Evolutionary conservation across 2,797 vertebrate species (phyloP).

Genomic region (Anomalospiza imberbis): DNA sequence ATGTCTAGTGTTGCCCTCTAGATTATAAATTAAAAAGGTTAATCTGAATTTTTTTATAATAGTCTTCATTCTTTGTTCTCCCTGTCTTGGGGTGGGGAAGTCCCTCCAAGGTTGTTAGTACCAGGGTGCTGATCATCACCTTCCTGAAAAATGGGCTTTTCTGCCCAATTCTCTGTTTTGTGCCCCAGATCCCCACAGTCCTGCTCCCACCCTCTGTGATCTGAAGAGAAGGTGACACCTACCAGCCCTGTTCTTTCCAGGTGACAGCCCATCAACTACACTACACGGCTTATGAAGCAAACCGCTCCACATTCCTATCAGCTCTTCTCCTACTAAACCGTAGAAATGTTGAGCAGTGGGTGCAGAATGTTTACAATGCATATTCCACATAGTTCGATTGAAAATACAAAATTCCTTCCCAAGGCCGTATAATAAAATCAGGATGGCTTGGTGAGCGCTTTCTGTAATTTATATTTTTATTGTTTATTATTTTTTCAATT

Average conservation of each 20-base stretch:
- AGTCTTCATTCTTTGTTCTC: not conserved
- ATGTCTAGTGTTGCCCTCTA: not conserved
- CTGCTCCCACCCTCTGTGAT: not conserved
- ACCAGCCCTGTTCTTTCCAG: not conserved
- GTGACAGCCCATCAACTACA: not conserved
- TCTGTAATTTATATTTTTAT: constrained; percentile 69
- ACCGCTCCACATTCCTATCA: not conserved
- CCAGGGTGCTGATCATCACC: not conserved
- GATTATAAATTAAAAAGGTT: not conserved
- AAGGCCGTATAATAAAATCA: constrained; percentile 70
- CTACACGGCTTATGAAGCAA: not conserved
- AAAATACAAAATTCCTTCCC: constrained; percentile 71
- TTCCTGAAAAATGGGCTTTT: not conserved
- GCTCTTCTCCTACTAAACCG: not conserved
- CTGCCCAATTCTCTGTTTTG: not conserved
- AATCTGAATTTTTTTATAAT: not conserved
- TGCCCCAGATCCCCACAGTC: not conserved
- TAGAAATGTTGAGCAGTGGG: constrained; percentile 42
- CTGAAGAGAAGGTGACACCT: not conserved
- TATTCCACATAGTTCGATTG: constrained; percentile 66
- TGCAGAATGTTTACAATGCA: constrained; percentile 52
- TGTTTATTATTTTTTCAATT: constrained; percentile 74
- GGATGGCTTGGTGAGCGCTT: constrained; percentile 64
- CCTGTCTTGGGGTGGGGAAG: not conserved
- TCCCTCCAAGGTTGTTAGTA: not conserved